Percentiles rank a stretch among this genome's conserved stretches.
These are phyloP conservation scores for Megalopta genalis DNA, from an alignment of 1,140 invertebrate genomes.

Conservation along the genomic window DNA sequence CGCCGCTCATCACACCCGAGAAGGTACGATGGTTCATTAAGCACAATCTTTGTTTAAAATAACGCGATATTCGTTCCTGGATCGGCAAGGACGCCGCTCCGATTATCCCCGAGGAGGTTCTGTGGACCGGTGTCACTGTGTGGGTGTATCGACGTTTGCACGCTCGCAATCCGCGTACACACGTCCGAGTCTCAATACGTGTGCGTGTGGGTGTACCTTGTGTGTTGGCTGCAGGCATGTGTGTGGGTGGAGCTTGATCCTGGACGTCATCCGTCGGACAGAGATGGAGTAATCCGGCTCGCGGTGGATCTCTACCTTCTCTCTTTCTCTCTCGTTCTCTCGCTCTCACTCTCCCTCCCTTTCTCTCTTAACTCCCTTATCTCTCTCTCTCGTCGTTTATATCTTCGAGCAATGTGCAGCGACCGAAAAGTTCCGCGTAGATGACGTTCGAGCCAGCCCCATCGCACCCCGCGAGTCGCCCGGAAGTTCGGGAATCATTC, in stretches of 20 bases:
- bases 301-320: constrained; percentile 22
- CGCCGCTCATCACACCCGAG: constrained; percentile 79
- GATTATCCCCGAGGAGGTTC: background rate
- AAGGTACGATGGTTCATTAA: constrained; percentile 71
- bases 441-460: constrained; percentile 45
- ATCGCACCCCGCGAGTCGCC: background rate
- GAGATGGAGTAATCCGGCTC: constrained; percentile 37
- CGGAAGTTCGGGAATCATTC: constrained; percentile 20
- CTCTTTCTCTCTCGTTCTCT: constrained; percentile 26
- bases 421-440: constrained; percentile 62
- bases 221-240: constrained; percentile 46
- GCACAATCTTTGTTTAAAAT: background rate
- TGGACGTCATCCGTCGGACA: constrained; percentile 65
- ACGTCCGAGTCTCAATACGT: background rate
- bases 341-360: constrained; percentile 28
- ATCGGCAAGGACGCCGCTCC: background rate
- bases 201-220: constrained; percentile 28
- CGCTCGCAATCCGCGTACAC: background rate
- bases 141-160: constrained; percentile 26
- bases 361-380: constrained; percentile 19
- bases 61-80: background rate
- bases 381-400: constrained; percentile 35
- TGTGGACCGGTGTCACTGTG: constrained; percentile 6
- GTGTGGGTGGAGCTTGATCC: constrained; percentile 65
- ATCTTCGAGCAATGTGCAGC: constrained; percentile 54